These are phyloP conservation scores for Oreortyx pictus DNA, from an alignment of 2,797 vertebrate genomes.

Conservation along the genomic window DNA sequence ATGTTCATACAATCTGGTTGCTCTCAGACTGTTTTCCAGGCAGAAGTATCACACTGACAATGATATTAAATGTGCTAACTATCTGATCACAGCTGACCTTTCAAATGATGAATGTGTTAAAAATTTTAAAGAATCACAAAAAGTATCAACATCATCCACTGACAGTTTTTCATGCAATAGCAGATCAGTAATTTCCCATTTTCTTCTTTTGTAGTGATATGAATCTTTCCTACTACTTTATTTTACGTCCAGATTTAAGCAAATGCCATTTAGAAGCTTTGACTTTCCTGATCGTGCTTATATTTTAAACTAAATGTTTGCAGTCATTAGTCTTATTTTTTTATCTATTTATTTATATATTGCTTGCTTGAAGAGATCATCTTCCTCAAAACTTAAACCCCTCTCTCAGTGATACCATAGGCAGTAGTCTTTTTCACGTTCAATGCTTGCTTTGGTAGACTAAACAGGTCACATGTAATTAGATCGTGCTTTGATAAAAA, in stretches of 20 bases:
- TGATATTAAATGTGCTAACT: not conserved
- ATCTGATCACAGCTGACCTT: not conserved
- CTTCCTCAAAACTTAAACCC: not conserved
- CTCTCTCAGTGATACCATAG: not conserved
- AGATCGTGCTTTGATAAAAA: constrained; percentile 1
- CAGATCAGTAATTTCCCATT: not conserved
- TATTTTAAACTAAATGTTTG: constrained; percentile 5
- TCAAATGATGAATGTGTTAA: not conserved
- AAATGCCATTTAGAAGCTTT: not conserved
- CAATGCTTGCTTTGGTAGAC: not conserved
- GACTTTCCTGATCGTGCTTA: not conserved
- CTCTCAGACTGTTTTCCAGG: not conserved
- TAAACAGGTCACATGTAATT: not conserved
- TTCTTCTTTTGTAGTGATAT: not conserved
- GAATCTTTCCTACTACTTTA: not conserved
- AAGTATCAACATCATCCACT: not conserved
- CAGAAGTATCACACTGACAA: accelerated
- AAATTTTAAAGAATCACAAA: not conserved
- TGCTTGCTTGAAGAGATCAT: not conserved
- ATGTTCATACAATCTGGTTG: not conserved
- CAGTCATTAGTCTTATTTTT: not conserved
- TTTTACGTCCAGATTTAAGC: not conserved
- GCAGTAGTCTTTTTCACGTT: not conserved
- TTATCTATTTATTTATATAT: not conserved
- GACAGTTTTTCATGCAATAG: not conserved